Percentiles rank a stretch among this genome's conserved stretches.
Evolutionary conservation across 2,888 invertebrate genomes (phyloP).

Genomic region (Drosophila neonasuta): DNA sequence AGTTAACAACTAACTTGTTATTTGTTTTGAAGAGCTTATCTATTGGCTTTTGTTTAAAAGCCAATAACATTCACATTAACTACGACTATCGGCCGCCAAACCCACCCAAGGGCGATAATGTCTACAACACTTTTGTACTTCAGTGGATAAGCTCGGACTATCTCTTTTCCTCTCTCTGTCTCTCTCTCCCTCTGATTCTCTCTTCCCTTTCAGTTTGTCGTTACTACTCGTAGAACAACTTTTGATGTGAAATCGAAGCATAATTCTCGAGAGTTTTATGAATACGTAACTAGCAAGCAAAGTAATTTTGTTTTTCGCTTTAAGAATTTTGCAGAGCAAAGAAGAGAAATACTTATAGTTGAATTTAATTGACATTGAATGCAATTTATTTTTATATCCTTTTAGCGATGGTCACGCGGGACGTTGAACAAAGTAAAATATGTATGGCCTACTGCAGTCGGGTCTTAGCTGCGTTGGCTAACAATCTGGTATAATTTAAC

Average conservation of each 20-base stretch:
- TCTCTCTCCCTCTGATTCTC: background rate
- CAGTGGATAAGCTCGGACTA: conserved; percentile 47
- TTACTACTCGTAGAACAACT: conserved; percentile 1
- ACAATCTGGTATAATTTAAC: too few relatives aligned
- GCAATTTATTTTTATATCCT: background rate
- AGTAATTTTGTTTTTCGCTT: conserved; percentile 7
- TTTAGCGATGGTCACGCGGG: too few relatives aligned
- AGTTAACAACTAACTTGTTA: conserved; percentile 60
- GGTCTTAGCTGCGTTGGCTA: too few relatives aligned
- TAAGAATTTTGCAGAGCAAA: conserved; percentile 1
- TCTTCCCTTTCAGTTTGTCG: background rate
- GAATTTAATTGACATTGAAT: background rate
- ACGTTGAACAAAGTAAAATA: too few relatives aligned
- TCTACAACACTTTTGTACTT: conserved; percentile 1
- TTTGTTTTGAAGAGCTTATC: conserved; percentile 61
- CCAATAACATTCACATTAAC: conserved; percentile 40
- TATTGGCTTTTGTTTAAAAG: conserved; percentile 52
- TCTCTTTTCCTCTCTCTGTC: background rate
- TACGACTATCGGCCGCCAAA: conserved; percentile 24
- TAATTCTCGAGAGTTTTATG: conserved; percentile 8
- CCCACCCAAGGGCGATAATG: conserved; percentile 42
- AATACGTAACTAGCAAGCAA: conserved; percentile 6
- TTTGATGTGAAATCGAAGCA: conserved; percentile 1
- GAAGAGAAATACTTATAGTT: background rate
- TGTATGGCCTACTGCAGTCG: too few relatives aligned